These are phyloP conservation scores for Syrrhaptes paradoxus DNA, from an alignment of 2,113 vertebrate genomes.

Conservation along the genomic window DNA sequence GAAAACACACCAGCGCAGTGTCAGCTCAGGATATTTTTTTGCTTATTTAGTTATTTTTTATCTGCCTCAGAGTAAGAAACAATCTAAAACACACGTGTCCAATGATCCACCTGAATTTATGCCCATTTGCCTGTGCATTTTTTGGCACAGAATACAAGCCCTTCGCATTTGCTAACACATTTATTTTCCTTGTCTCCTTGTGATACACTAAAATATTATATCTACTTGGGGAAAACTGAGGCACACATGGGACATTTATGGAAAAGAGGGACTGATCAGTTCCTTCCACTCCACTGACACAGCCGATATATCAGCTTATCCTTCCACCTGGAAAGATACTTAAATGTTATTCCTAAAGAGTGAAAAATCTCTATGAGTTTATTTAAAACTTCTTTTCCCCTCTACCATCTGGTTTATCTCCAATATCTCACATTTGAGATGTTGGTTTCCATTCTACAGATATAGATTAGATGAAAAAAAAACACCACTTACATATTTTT, in stretches of 20 bases:
- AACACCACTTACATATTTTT: not conserved
- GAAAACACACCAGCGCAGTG: not conserved
- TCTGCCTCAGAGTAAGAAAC: not conserved
- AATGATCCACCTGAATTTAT: not conserved
- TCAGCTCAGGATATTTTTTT: not conserved
- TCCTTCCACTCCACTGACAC: not conserved
- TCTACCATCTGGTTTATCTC: not conserved
- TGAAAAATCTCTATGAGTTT: not conserved
- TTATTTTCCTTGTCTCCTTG: not conserved
- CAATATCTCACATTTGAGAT: constrained; percentile 1
- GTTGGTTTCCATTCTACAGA: not conserved
- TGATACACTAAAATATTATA: not conserved
- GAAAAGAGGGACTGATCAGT: not conserved
- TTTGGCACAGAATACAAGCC: not conserved
- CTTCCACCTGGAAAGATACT: not conserved
- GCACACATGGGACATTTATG: not conserved
- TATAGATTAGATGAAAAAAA: not conserved
- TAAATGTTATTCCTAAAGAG: not conserved
- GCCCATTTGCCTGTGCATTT: not conserved
- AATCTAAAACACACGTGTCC: not conserved
- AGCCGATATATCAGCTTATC: not conserved
- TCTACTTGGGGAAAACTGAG: not conserved
- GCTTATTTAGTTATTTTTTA: not conserved
- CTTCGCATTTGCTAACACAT: not conserved
- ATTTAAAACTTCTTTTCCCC: not conserved